Conservation (phyloP, 2,797 vertebrate species). For the Allobates femoralis region DNA sequence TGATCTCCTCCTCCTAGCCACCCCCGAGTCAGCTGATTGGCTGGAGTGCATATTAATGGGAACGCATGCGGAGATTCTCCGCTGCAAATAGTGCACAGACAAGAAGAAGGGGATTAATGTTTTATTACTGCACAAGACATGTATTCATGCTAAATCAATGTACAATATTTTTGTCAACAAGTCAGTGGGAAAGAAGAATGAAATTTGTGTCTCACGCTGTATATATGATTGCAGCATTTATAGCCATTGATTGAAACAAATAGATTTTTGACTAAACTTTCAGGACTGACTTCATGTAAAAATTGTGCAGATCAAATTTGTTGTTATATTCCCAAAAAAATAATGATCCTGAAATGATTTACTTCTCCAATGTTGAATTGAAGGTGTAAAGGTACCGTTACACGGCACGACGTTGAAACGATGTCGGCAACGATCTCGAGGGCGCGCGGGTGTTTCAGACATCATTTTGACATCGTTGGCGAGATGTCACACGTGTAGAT, state of each 20-base stretch:
- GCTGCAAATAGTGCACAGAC: no score
- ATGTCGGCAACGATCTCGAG: no score
- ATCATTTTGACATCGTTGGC: no score
- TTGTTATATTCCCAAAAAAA: not conserved
- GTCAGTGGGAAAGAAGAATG: not conserved
- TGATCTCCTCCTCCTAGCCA: no score
- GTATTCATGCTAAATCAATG: not conserved
- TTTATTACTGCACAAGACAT: not conserved
- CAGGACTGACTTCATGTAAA: not conserved
- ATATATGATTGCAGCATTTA: constrained; percentile 8
- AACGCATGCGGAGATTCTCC: no score
- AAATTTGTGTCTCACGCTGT: constrained; percentile 2
- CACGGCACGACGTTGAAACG: no score
- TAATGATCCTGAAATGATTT: not conserved
- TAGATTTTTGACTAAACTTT: not conserved
- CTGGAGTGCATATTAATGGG: no score
- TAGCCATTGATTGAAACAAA: constrained; percentile 19
- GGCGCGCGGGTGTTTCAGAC: no score
- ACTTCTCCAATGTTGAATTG: not conserved
- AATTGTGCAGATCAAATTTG: not conserved
- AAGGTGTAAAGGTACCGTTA: no score
- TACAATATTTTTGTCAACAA: constrained; percentile 39
- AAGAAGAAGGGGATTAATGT: not conserved
- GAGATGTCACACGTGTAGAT: no score
- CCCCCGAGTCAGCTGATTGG: no score